Conservation (phyloP, 2,113 vertebrate species). For the Mystacornis crossleyi region DNA sequence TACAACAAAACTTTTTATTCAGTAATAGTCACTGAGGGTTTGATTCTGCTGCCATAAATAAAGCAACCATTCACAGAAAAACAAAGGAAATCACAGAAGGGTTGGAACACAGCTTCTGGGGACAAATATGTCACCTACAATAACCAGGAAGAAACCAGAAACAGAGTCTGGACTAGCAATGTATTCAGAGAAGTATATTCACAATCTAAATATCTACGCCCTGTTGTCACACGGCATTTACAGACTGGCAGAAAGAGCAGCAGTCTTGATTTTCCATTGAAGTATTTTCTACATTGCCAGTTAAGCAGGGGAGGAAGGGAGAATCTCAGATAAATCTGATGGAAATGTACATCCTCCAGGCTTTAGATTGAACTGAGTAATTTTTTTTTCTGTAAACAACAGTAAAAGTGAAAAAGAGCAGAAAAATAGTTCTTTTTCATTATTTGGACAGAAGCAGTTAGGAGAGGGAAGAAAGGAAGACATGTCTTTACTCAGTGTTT, state of each 20-base stretch:
- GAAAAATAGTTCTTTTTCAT: neutral
- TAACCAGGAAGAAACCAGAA: neutral
- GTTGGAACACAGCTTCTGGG: neutral
- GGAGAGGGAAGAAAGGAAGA: neutral
- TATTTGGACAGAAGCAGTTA: neutral
- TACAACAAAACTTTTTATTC: neutral
- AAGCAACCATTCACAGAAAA: neutral
- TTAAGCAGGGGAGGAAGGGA: neutral
- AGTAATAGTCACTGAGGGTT: neutral
- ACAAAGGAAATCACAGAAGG: neutral
- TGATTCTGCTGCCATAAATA: neutral
- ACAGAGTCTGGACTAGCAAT: neutral
- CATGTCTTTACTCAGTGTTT: neutral
- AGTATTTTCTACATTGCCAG: neutral
- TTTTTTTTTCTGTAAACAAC: neutral
- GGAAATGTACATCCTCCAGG: neutral
- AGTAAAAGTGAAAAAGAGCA: neutral
- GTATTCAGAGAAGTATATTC: neutral
- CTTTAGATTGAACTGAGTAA: neutral
- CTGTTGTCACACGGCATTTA: neutral
- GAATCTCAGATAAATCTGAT: neutral
- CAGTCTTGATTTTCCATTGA: neutral
- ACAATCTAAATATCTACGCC: neutral
- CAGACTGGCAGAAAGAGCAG: neutral
- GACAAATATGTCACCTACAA: neutral